Percentiles rank a stretch among this genome's conserved stretches.
phyloP scores from a whole-genome alignment of 2,888 invertebrate species.

The Euzophera pinguis region DNA sequence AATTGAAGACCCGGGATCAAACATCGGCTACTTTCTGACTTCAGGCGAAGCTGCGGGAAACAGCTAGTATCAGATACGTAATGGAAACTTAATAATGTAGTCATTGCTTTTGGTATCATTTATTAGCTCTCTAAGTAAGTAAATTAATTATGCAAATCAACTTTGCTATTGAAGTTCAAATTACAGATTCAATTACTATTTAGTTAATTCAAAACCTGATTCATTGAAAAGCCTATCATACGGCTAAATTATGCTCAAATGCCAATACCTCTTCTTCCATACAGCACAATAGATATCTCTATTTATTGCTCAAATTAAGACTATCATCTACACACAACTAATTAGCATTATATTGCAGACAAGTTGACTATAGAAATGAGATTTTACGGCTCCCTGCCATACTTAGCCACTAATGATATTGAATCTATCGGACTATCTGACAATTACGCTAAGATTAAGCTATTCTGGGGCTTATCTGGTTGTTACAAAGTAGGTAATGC shows the following conservation, averaged over 20 bases:
- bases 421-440: conserved; percentile 11
- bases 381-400: background rate
- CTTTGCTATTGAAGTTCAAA: background rate
- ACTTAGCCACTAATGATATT: conserved; percentile 10
- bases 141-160: background rate
- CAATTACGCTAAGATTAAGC: conserved; percentile 7
- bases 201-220: background rate
- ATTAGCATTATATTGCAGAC: conserved; percentile 5
- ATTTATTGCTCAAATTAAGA: conserved; percentile 3
- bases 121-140: background rate
- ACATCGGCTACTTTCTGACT: no score
- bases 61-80: no score
- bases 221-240: background rate
- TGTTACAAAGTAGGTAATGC: conserved; percentile 9
- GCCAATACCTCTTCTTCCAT: background rate
- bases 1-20: no score
- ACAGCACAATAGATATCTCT: conserved; percentile 2
- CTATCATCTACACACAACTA: conserved; percentile 1
- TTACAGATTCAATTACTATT: background rate
- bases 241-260: background rate
- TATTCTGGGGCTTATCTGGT: conserved; percentile 3
- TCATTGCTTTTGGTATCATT: no score
- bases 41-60: no score
- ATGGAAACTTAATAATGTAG: no score
- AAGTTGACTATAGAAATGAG: conserved; percentile 10